These are phyloP conservation scores for Microdon myrmicae DNA, from an alignment of 2,888 invertebrate species.

Conservation along the genomic window DNA sequence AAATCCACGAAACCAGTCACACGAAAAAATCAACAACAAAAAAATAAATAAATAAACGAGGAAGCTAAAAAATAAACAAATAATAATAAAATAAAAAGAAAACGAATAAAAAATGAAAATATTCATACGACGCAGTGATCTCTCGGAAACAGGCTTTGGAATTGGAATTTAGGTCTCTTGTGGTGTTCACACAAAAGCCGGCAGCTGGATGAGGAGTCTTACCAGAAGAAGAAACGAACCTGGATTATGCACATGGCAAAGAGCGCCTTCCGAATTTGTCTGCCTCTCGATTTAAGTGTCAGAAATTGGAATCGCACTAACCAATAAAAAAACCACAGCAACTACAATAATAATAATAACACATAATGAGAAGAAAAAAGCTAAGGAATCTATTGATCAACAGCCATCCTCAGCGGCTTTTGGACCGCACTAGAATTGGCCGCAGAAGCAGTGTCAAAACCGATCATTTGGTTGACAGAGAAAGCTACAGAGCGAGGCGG, in stretches of 20 bases:
- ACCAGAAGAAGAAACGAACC: slow-evolving; percentile 3
- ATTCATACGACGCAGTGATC: slow-evolving; percentile 32
- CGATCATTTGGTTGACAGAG: too few relatives aligned
- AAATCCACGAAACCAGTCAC: slow-evolving; percentile 29
- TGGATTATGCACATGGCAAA: slow-evolving; percentile 5
- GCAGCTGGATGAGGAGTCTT: slow-evolving; percentile 20
- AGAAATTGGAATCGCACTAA: too few relatives aligned
- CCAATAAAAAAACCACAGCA: too few relatives aligned
- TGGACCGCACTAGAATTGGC: too few relatives aligned
- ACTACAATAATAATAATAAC: too few relatives aligned
- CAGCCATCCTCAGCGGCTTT: too few relatives aligned
- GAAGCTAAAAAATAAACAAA: slow-evolving; percentile 4
- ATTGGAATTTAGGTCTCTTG: slow-evolving; percentile 38
- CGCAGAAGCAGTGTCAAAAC: too few relatives aligned
- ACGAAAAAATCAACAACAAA: slow-evolving; percentile 14
- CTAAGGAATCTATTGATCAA: too few relatives aligned
- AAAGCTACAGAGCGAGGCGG: too few relatives aligned
- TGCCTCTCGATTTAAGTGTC: too few relatives aligned
- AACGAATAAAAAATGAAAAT: slow-evolving; percentile 29
- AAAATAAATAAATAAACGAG: slow-evolving; percentile 7
- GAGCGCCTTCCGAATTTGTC: too few relatives aligned
- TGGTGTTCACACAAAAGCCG: slow-evolving; percentile 52
- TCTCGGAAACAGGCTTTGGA: slow-evolving; percentile 42
- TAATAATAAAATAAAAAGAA: slow-evolving; percentile 3
- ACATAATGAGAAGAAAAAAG: too few relatives aligned